Conservation (phyloP, 2,888 invertebrate species). For the Melanostoma mellinum region DNA sequence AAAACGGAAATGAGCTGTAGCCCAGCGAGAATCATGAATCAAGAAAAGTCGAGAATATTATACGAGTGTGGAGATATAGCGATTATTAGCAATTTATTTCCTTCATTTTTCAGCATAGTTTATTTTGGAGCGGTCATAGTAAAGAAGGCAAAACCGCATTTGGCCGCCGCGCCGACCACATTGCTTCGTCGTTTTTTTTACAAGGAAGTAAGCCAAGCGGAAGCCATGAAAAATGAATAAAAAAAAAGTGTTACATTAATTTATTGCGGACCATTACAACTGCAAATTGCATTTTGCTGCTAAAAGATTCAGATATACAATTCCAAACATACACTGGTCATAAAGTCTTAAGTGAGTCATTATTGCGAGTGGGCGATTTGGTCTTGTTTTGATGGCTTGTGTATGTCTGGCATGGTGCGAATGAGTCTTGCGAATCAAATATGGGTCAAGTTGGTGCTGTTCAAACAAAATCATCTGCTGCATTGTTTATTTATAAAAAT, state of each 20-base stretch:
- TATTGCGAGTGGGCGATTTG: neutral
- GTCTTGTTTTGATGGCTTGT: too few species aligned
- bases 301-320: conserved; percentile 31
- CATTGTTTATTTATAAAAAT: too few species aligned
- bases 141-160: too few species aligned
- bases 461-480: too few species aligned
- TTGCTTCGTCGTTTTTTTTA: neutral
- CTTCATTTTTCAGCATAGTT: conserved; percentile 22
- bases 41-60: conserved; percentile 33
- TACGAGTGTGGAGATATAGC: conserved; percentile 45
- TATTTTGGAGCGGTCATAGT: conserved; percentile 15
- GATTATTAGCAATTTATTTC: conserved; percentile 50
- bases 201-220: conserved; percentile 37
- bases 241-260: conserved; percentile 56
- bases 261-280: conserved; percentile 61
- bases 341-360: conserved; percentile 38
- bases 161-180: too few species aligned
- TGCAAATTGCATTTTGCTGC: conserved; percentile 61
- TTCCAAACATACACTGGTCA: conserved; percentile 15
- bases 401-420: too few species aligned
- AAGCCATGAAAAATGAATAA: neutral
- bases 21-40: conserved; percentile 49
- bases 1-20: conserved; percentile 63
- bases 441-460: conserved; percentile 28
- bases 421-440: neutral